Base-by-base conservation (phyloP, 2,888 invertebrate species). In the Rhodophaea formosa region DNA sequence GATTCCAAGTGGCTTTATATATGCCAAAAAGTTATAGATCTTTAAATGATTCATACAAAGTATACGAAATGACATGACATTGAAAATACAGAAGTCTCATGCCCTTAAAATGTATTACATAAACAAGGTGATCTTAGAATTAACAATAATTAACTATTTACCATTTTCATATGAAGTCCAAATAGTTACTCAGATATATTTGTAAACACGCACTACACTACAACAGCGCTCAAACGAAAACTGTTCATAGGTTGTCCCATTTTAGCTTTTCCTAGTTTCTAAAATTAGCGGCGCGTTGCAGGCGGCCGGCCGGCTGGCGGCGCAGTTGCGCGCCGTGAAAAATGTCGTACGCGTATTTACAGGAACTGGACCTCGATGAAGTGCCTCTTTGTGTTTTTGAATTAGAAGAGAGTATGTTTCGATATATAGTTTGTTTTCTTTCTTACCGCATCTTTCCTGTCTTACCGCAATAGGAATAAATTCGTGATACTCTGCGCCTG, bases 311-410 rank as follows among this genome's bases (percentile, higher is more conserved):
- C 72, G 76, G 72, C 67, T 69, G 72, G 70, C 61, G 58, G 58
- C 61, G 56, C 58, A 53, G 63, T 58, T 62, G 57, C 53, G 29
- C 15, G 12, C 60, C 59, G 59, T 66, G 58, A 67, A 70, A 69
- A 66, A 89, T 89, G 87, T 81, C 89, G 67, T 75, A 77, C 69
- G 68, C 74, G 59, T 88, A 86, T 77, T 82, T 89, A 67, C 78
- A 75, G 62, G 86, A 87, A 64, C 69, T 89, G 53, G 74, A 86
- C 57, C 69, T 84, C 52, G 88, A 92, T 62, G 91, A 92, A 77
- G 88, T 92, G 77, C 92, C 92, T n/a, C 70, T 92, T 30, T 91
- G 91, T 75, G 91, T 92, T 45, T 80, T 92, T 56, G 89, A 91
- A 72, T 88, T 82, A 74, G 88, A 89, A 62, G 71, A 82, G 61